Evolutionary conservation across 2,797 vertebrate species (phyloP).

Genomic region (Eulemur albifrons): DNA sequence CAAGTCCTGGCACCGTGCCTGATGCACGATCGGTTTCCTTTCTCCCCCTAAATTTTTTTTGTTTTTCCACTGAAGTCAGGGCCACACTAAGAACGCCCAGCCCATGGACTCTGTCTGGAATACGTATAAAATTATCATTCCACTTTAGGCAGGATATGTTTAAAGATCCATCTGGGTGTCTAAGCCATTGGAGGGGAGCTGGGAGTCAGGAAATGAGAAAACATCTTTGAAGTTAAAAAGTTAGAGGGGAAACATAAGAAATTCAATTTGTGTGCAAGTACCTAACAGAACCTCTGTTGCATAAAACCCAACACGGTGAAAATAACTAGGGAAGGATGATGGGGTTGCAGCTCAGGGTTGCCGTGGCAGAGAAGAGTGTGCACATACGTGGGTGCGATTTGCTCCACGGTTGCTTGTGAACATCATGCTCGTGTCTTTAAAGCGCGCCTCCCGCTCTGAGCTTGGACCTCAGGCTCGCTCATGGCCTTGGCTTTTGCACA

Average conservation of each 20-base stretch:
- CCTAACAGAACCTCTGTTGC: background rate
- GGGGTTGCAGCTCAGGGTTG: background rate
- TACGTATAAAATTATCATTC: background rate
- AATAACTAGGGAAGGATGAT: background rate
- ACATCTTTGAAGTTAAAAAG: background rate
- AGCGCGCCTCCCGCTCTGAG: background rate
- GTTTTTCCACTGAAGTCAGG: background rate
- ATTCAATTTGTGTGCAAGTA: background rate
- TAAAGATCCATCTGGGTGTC: background rate
- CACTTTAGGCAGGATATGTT: fast-evolving
- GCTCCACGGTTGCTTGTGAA: too few relatives aligned
- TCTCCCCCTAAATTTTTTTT: background rate
- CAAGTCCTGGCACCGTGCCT: background rate
- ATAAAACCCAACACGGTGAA: too few relatives aligned
- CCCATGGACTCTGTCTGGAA: background rate
- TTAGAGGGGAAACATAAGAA: background rate
- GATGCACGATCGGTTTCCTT: background rate
- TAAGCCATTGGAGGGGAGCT: too few relatives aligned
- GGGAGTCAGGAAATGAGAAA: background rate
- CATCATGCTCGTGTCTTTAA: background rate
- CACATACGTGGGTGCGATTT: fast-evolving
- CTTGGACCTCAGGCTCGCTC: background rate
- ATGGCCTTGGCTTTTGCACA: fast-evolving
- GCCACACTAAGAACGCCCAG: fast-evolving
- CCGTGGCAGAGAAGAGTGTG: fast-evolving